Conservation (phyloP, 2,888 invertebrate genomes). For the Thecocarcelia acutangulata region DNA sequence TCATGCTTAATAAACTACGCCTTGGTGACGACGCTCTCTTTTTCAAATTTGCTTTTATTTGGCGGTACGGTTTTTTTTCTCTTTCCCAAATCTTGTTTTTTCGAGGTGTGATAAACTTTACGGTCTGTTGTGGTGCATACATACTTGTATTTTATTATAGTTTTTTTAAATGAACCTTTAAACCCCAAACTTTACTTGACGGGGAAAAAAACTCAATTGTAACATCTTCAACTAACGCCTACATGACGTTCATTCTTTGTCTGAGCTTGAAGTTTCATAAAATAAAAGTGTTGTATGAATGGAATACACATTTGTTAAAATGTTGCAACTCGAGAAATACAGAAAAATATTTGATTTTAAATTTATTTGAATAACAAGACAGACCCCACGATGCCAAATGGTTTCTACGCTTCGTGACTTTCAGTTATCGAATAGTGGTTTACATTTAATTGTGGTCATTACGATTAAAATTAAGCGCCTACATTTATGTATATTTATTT, state of each 20-base stretch:
- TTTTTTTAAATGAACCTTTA: not conserved
- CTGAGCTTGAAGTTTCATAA: not conserved
- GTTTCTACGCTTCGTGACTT: not conserved
- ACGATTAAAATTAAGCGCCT: slow-evolving; percentile 34
- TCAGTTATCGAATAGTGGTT: not conserved
- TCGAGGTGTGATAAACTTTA: slow-evolving; percentile 60
- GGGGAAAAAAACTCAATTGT: slow-evolving; percentile 30
- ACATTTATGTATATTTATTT: slow-evolving; percentile 12
- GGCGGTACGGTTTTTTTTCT: not conserved
- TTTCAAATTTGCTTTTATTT: slow-evolving; percentile 4
- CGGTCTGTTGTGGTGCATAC: slow-evolving; percentile 26
- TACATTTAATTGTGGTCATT: slow-evolving; percentile 42
- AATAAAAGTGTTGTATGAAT: not conserved
- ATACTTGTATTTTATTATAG: not conserved
- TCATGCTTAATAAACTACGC: slow-evolving; percentile 54
- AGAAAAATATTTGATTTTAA: not conserved
- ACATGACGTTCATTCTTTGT: slow-evolving; percentile 37
- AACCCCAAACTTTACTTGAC: not conserved
- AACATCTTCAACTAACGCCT: slow-evolving; percentile 64
- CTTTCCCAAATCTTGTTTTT: slow-evolving; percentile 43
- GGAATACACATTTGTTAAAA: slow-evolving; percentile 19
- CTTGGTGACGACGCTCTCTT: slow-evolving; percentile 15
- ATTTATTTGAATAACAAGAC: slow-evolving; percentile 3
- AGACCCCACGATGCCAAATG: slow-evolving; percentile 1
- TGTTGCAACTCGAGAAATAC: slow-evolving; percentile 6